A percentile compares a stretch with the other conserved stretches of the same genome.
Evolutionary conservation across 2,797 vertebrate species (phyloP).

Genomic region (Melanotaenia maccullochi): DNA sequence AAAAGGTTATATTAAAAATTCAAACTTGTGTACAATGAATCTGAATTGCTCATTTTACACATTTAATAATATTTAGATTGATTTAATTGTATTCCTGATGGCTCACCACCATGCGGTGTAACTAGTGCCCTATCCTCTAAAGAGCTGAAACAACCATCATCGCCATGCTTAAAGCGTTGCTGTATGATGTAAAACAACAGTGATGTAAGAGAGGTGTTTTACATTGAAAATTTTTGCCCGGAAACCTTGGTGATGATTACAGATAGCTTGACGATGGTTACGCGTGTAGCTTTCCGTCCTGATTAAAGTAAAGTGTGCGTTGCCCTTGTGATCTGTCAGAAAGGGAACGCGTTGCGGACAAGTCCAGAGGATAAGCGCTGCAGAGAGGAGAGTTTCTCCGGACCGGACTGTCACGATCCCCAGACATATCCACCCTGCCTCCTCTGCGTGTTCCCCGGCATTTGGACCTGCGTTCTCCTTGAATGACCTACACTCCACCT

Average conservation of each 20-base stretch:
- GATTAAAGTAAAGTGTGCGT: slow-evolving; percentile 46
- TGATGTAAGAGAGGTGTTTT: slow-evolving; percentile 16
- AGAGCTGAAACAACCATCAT: too few relatives aligned
- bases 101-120: too few relatives aligned
- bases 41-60: too few relatives aligned
- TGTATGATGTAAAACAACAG: too few relatives aligned
- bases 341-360: background rate
- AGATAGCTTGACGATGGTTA: background rate
- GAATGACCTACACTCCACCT: slow-evolving; percentile 77
- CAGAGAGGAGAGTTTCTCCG: background rate
- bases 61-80: too few relatives aligned
- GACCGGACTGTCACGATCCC: slow-evolving; percentile 15
- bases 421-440: slow-evolving; percentile 9
- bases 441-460: slow-evolving; percentile 32
- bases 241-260: background rate
- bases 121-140: too few relatives aligned
- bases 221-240: slow-evolving; percentile 40
- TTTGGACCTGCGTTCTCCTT: slow-evolving; percentile 73
- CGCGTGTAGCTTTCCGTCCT: slow-evolving; percentile 22
- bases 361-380: background rate
- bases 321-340: slow-evolving; percentile 43
- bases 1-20: too few relatives aligned
- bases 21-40: too few relatives aligned
- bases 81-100: too few relatives aligned
- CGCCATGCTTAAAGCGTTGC: too few relatives aligned